phyloP scores from a whole-genome alignment of 1,140 invertebrate species.

The Thaumatotibia leucotreta region DNA sequence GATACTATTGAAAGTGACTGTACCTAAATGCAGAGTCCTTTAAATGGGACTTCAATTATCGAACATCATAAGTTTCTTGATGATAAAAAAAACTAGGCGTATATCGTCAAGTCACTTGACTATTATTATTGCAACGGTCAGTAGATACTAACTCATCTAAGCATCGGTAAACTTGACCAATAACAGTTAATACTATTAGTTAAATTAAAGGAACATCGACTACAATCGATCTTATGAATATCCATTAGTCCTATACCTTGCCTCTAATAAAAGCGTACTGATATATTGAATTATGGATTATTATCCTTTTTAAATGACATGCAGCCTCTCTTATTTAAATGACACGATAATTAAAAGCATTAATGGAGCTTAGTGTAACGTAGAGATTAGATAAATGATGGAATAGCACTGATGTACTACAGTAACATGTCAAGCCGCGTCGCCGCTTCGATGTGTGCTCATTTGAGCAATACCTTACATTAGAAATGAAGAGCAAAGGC shows the following conservation, averaged over 20 bases:
- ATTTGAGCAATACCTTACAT: not conserved
- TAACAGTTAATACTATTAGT: not conserved
- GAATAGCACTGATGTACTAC: slow-evolving; percentile 1
- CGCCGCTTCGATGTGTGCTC: slow-evolving; percentile 11
- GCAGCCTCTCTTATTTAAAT: not conserved
- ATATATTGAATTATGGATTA: not conserved
- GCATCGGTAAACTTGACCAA: not conserved
- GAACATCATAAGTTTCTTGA: not conserved
- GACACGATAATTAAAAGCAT: not conserved
- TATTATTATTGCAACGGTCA: not conserved
- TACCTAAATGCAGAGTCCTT: not conserved
- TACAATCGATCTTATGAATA: not conserved
- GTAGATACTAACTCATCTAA: no score
- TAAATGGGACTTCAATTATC: not conserved
- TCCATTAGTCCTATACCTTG: not conserved
- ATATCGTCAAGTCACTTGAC: not conserved
- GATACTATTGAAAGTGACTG: no score
- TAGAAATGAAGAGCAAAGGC: not conserved
- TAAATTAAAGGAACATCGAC: not conserved
- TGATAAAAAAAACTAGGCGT: not conserved
- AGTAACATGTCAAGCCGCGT: slow-evolving; percentile 1
- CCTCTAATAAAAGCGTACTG: not conserved
- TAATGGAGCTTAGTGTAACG: slow-evolving; percentile 5
- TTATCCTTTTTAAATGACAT: not conserved
- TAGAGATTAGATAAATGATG: slow-evolving; percentile 4